Conservation (phyloP, 2,113 vertebrate species). For the Periophthalmus modestus region DNA sequence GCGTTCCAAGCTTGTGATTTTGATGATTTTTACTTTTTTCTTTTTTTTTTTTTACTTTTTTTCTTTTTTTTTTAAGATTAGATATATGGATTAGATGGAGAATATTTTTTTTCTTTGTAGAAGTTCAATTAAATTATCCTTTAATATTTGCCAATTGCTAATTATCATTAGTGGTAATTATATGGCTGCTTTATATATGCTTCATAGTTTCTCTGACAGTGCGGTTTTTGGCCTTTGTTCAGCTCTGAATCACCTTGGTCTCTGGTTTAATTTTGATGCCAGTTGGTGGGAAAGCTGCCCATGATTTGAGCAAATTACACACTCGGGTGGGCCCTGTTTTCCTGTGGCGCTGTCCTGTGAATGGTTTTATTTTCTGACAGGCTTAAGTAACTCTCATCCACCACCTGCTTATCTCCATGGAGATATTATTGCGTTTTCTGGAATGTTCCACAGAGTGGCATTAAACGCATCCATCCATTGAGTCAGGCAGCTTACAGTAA, state of each 20-base stretch:
- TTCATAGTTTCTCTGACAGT: not conserved
- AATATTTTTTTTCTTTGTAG: too few relatives aligned
- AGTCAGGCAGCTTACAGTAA: too few relatives aligned
- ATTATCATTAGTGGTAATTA: not conserved
- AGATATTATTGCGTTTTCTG: too few relatives aligned
- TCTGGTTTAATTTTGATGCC: conserved; percentile 24
- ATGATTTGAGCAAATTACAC: conserved; percentile 17
- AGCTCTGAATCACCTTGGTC: not conserved
- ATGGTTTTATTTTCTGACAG: conserved; percentile 13
- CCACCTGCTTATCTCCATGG: too few relatives aligned
- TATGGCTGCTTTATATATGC: not conserved
- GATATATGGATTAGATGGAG: too few relatives aligned
- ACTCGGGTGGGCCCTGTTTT: not conserved
- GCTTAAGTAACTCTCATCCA: not conserved
- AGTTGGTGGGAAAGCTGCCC: conserved; percentile 8
- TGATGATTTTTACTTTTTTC: too few relatives aligned
- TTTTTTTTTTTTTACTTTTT: too few relatives aligned
- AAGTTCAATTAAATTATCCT: too few relatives aligned
- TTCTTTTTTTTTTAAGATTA: too few relatives aligned
- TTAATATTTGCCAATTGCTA: not conserved
- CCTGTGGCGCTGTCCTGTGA: not conserved
- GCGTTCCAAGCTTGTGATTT: too few relatives aligned
- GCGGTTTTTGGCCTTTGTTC: conserved; percentile 9
- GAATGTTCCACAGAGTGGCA: too few relatives aligned
- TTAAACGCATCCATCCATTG: too few relatives aligned